Conservation (phyloP, 1,140 invertebrate genomes). For the Vanessa atalanta region DNA sequence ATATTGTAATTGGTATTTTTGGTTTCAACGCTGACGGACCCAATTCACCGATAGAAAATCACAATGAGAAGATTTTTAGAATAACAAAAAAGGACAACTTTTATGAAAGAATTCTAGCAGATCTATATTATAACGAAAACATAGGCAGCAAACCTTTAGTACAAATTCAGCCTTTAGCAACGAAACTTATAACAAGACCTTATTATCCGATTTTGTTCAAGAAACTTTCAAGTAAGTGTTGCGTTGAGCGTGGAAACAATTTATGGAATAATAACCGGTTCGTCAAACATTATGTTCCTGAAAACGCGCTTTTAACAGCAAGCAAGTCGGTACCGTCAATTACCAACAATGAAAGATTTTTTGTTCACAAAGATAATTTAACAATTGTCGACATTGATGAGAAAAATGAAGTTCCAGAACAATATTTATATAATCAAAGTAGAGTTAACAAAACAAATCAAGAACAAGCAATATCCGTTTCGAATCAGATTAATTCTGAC, state of each 20-base stretch:
- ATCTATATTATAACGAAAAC: not conserved
- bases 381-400: not conserved
- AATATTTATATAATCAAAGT: not conserved
- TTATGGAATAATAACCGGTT: no score
- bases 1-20: not conserved
- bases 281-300: no score
- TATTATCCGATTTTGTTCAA: no score
- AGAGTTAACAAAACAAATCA: not conserved
- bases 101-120: not conserved
- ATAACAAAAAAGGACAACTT: not conserved
- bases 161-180: no score
- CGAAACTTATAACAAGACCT: no score
- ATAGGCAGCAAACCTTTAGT: no score
- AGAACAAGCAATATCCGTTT: no score
- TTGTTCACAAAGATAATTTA: not conserved
- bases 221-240: no score
- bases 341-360: no score
- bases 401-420: not conserved
- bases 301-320: no score
- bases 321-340: no score
- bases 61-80: not conserved
- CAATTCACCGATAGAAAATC: not conserved
- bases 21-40: not conserved
- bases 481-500: not conserved
- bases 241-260: no score